Evolutionary conservation across 2,888 invertebrate genomes (phyloP).

Genomic region (Mythimna loreyi): DNA sequence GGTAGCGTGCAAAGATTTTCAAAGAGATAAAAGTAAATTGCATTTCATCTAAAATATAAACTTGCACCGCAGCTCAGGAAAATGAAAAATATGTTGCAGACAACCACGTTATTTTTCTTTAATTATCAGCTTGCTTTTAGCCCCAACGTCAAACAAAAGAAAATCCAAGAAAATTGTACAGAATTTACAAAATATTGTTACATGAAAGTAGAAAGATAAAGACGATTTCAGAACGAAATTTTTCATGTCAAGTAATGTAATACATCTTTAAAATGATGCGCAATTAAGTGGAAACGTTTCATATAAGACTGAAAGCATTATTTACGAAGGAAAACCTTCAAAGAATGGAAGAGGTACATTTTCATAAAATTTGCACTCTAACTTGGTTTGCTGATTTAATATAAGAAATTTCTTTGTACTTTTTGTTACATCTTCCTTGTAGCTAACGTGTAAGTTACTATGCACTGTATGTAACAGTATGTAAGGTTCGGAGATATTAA

Average conservation of each 20-base stretch:
- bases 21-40: constrained; percentile 28
- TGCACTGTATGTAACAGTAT: not conserved
- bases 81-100: constrained; percentile 24
- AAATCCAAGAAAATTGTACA: not conserved
- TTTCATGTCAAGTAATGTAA: not conserved
- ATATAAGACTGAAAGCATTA: not conserved
- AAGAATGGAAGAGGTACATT: constrained; percentile 16
- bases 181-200: not conserved
- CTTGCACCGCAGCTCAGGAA: not conserved
- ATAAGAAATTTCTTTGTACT: not conserved
- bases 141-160: not conserved
- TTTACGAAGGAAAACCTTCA: constrained; percentile 19
- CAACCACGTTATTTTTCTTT: constrained; percentile 20
- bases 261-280: constrained; percentile 1
- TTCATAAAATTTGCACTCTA: constrained; percentile 6
- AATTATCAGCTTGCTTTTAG: constrained; percentile 8
- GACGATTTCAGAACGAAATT: not conserved
- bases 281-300: constrained; percentile 5
- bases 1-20: not conserved
- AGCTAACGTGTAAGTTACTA: not conserved
- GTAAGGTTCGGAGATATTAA: too few relatives aligned
- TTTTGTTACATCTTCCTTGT: constrained; percentile 1
- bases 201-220: too few relatives aligned
- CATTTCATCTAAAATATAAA: constrained; percentile 12
- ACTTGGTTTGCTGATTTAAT: constrained; percentile 11